A percentile compares a stretch with the other conserved stretches of the same genome.
Evolutionary conservation across 2,888 invertebrate genomes (phyloP).

Genomic region (Tanaodytes sp.): DNA sequence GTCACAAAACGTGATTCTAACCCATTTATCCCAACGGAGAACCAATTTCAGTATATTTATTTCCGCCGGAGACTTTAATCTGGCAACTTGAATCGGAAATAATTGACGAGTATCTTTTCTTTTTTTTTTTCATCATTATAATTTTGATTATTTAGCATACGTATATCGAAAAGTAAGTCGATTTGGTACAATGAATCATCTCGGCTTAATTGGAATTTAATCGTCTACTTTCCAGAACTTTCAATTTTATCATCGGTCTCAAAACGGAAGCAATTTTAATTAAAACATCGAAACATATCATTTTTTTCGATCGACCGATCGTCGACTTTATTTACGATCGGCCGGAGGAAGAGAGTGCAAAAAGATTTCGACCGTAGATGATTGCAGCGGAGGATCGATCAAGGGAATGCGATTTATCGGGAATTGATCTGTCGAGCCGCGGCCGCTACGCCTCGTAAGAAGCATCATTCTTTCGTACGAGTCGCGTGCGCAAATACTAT

Average conservation of each 20-base stretch:
- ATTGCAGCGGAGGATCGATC: constrained; percentile 9
- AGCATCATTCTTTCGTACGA: neutral
- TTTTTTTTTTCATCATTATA: too few relatives aligned
- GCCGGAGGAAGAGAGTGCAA: neutral
- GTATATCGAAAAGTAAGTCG: too few relatives aligned
- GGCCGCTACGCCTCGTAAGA: constrained; percentile 2
- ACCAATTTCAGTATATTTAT: too few relatives aligned
- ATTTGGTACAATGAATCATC: too few relatives aligned
- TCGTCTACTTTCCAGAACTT: constrained; percentile 20
- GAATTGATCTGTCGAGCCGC: constrained; percentile 16
- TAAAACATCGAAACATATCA: constrained; percentile 4
- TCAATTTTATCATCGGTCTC: neutral
- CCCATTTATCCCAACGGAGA: too few relatives aligned
- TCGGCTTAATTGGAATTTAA: neutral
- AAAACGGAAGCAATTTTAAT: constrained; percentile 8
- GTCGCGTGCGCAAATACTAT: constrained; percentile 26
- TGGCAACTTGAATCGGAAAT: too few relatives aligned
- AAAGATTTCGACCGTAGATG: neutral
- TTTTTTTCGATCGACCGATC: constrained; percentile 6
- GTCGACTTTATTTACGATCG: constrained; percentile 3
- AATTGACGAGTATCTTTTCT: too few relatives aligned
- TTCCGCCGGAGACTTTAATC: too few relatives aligned
- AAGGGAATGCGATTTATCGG: constrained; percentile 21
- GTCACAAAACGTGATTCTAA: too few relatives aligned
- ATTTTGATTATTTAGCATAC: too few relatives aligned